A percentile compares a stretch with the other conserved stretches of the same genome.
Conservation (phyloP, 2,797 vertebrate genomes). For the Cebuella pygmaea region DNA sequence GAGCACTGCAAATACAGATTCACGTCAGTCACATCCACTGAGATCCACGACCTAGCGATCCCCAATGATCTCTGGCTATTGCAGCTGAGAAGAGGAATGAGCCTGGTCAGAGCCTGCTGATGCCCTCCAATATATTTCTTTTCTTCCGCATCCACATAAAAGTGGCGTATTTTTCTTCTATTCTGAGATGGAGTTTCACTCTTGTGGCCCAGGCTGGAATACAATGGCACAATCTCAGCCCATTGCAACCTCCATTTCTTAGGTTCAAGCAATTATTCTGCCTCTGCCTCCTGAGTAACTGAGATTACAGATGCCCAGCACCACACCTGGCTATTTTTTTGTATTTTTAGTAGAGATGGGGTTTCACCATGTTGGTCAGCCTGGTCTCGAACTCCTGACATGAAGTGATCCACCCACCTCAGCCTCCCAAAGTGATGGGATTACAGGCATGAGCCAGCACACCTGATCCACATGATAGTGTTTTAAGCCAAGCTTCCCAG, state of each 20-base stretch:
- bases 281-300: not conserved
- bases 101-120: not conserved
- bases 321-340: not conserved
- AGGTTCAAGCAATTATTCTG: not conserved
- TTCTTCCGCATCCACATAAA: not conserved
- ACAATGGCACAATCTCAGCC: not conserved
- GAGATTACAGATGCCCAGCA: not conserved
- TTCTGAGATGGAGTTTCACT: not conserved
- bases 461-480: not conserved
- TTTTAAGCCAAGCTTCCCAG: not conserved
- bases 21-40: not conserved
- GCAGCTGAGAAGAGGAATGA: not conserved
- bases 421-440: not conserved
- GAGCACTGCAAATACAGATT: not conserved
- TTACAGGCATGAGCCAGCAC: not conserved
- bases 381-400: not conserved
- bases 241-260: not conserved
- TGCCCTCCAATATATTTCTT: not conserved
- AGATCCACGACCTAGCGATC: accelerated
- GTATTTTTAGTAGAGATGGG: not conserved
- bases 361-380: not conserved
- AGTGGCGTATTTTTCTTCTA: not conserved
- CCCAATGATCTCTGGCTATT: not conserved
- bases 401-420: not conserved
- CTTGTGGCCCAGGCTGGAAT: not conserved